A percentile compares a stretch with the other conserved stretches of the same genome.
phyloP scores from a whole-genome alignment of 2,888 invertebrate species.

The Plebejus anna region DNA sequence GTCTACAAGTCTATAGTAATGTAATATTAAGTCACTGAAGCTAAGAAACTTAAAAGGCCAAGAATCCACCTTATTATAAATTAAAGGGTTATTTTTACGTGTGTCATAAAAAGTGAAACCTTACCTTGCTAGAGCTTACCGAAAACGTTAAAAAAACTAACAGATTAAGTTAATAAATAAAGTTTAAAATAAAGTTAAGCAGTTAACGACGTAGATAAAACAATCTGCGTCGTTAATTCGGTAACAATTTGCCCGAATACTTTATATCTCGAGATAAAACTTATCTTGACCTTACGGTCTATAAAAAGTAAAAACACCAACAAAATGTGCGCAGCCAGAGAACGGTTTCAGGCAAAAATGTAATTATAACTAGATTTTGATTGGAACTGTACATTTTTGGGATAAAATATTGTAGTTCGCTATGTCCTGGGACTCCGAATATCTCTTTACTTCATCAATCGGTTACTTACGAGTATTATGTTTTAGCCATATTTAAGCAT shows the following conservation, averaged over 20 bases:
- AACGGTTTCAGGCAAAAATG: neutral
- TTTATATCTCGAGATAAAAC: neutral
- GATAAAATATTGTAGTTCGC: no score
- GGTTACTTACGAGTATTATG: no score
- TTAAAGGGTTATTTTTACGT: neutral
- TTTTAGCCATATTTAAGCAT: no score
- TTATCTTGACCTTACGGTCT: neutral
- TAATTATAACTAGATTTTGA: neutral
- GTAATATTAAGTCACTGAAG: no score
- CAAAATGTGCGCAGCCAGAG: neutral
- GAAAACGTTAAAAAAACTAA: neutral
- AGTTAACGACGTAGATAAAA: neutral
- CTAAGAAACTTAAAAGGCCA: no score
- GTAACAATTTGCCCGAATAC: conserved; percentile 17
- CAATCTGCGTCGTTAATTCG: neutral
- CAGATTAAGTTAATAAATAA: neutral
- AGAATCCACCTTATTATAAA: neutral
- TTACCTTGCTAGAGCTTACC: no score
- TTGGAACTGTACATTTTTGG: no score
- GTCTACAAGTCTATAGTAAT: no score
- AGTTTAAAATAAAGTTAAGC: neutral
- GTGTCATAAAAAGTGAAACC: neutral
- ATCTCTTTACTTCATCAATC: no score
- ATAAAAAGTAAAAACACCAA: neutral
- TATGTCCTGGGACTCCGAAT: no score